A percentile compares a stretch with the other conserved stretches of the same genome.
These are phyloP conservation scores for Argya squamiceps DNA, from an alignment of 2,797 vertebrate genomes.

Conservation along the genomic window DNA sequence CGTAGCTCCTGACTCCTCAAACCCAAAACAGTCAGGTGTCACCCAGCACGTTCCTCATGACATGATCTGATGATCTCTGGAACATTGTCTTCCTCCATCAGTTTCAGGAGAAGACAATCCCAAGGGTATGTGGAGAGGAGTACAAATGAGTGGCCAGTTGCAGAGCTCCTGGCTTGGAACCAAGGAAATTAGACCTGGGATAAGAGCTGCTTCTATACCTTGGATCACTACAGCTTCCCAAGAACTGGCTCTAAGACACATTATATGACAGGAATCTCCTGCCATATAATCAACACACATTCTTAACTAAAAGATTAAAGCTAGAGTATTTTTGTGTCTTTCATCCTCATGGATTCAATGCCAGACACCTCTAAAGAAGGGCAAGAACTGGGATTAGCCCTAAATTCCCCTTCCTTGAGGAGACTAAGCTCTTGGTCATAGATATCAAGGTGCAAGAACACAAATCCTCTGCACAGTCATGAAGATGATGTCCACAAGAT, in stretches of 20 bases:
- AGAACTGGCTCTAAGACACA: background rate
- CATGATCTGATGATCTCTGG: background rate
- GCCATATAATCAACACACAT: background rate
- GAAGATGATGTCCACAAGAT: background rate
- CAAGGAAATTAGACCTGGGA: background rate
- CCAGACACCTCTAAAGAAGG: background rate
- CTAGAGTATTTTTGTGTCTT: background rate
- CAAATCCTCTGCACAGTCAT: background rate
- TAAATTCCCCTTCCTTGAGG: background rate
- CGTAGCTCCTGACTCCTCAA: background rate
- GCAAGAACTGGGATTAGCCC: background rate
- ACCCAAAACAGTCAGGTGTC: background rate
- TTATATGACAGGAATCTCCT: background rate
- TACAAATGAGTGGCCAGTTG: background rate
- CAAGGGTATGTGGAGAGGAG: background rate
- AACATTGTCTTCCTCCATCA: background rate
- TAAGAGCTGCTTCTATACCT: background rate
- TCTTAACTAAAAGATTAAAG: background rate
- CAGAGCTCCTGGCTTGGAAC: background rate
- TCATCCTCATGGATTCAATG: background rate
- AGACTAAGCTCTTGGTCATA: background rate
- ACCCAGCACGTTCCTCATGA: background rate
- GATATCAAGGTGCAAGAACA: background rate
- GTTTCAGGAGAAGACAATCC: background rate
- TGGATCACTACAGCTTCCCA: background rate